Conservation (phyloP, 2,113 vertebrate genomes). For the Puntigrus tetrazona region DNA sequence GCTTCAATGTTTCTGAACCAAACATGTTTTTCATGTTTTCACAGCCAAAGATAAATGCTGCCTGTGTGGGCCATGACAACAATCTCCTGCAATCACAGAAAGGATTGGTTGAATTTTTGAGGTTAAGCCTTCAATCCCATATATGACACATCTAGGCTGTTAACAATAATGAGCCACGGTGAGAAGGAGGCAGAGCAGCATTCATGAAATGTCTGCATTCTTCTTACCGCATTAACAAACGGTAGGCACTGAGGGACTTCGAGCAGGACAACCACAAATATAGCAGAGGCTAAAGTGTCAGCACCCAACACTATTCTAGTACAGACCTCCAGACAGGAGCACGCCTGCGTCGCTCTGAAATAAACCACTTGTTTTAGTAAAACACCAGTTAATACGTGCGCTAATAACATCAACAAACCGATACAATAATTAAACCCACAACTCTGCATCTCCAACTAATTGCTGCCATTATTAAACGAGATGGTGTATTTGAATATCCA, state of each 20-base stretch:
- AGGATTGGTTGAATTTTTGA: conserved; percentile 14
- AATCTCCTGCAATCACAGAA: conserved; percentile 8
- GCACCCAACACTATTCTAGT: conserved; percentile 45
- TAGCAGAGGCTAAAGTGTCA: conserved; percentile 42
- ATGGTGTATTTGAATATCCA: neutral
- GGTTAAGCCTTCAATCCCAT: conserved; percentile 2
- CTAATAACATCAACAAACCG: neutral
- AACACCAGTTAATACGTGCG: conserved; percentile 13
- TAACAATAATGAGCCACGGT: conserved; percentile 1
- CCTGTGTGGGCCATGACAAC: neutral
- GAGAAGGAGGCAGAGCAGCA: neutral
- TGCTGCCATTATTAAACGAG: neutral
- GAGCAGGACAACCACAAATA: conserved; percentile 45
- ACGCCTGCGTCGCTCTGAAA: neutral
- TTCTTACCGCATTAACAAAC: neutral
- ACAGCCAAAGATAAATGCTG: conserved; percentile 17
- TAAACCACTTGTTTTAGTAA: neutral
- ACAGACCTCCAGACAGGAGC: conserved; percentile 3
- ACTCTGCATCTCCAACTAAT: neutral
- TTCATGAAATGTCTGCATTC: conserved; percentile 19
- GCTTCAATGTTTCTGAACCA: neutral
- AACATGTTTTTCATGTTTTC: conserved; percentile 14
- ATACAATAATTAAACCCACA: conserved; percentile 13
- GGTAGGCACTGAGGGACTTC: conserved; percentile 18
- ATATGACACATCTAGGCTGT: conserved; percentile 11